Conservation (phyloP, 2,113 vertebrate genomes). For the Charina bottae region DNA sequence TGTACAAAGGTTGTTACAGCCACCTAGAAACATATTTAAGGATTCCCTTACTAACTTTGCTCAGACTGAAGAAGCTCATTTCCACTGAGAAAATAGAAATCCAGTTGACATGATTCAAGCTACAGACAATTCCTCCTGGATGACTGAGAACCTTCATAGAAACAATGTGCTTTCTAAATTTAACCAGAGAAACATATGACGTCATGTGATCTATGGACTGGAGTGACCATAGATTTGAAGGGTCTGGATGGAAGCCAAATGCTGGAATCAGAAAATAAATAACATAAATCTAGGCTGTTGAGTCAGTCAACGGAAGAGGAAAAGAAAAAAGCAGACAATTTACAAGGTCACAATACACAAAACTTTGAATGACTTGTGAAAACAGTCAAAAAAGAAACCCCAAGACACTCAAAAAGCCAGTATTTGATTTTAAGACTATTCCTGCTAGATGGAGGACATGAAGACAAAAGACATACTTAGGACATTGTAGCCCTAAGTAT, state of each 20-base stretch:
- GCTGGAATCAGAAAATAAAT: not conserved
- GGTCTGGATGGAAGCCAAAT: not conserved
- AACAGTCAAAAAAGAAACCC: not conserved
- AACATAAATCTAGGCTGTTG: not conserved
- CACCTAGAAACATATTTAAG: no score
- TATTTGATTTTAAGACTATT: not conserved
- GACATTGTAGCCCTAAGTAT: not conserved
- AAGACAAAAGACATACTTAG: not conserved
- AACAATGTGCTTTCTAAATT: not conserved
- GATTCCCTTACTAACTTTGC: no score
- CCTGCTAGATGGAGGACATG: not conserved
- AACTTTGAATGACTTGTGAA: not conserved
- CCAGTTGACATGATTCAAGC: no score
- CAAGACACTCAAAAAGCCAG: not conserved
- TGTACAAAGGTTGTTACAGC: no score
- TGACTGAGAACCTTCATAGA: no score
- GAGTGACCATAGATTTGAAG: not conserved
- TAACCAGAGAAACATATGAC: not conserved
- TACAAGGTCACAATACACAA: not conserved
- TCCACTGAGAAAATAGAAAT: no score
- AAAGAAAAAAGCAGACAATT: not conserved
- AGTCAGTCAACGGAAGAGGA: not conserved
- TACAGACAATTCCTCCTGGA: no score
- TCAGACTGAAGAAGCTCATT: no score
- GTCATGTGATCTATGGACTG: not conserved